Conservation (phyloP, 2,797 vertebrate genomes). For the Acipenser transmontanus region DNA sequence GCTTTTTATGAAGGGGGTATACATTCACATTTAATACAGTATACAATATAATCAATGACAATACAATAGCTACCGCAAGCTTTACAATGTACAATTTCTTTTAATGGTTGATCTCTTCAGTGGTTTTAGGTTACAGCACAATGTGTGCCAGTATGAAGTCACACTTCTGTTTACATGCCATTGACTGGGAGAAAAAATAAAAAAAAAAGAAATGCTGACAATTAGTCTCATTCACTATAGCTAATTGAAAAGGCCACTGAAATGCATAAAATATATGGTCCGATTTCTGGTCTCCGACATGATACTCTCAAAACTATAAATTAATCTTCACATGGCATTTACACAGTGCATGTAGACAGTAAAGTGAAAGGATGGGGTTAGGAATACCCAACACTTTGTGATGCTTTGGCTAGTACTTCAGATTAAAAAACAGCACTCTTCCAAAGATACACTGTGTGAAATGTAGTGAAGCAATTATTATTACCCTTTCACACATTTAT, state of each 20-base stretch:
- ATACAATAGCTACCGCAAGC: constrained; percentile 68
- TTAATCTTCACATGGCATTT: constrained; percentile 78
- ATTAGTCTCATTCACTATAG: constrained; percentile 76
- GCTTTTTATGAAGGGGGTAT: constrained; percentile 63
- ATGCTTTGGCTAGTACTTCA: constrained; percentile 86
- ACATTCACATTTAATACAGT: constrained; percentile 82
- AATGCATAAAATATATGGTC: constrained; percentile 85
- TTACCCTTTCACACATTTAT: constrained; percentile 66
- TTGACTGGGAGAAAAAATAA: constrained; percentile 45
- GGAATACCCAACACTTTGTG: constrained; percentile 67
- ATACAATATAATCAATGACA: constrained; percentile 67
- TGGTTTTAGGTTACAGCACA: constrained; percentile 88
- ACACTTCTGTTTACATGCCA: constrained; percentile 76
- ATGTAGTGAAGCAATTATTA: constrained; percentile 84
- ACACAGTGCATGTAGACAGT: constrained; percentile 85
- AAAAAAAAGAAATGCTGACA: constrained; percentile 72
- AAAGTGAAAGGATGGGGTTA: constrained; percentile 67
- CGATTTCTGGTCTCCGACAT: constrained; percentile 58
- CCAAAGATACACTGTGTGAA: constrained; percentile 87
- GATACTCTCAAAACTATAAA: constrained; percentile 65
- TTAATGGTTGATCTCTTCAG: constrained; percentile 90
- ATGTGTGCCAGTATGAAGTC: constrained; percentile 85
- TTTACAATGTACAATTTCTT: constrained; percentile 98
- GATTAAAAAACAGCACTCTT: constrained; percentile 80
- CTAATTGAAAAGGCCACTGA: constrained; percentile 92